Evolutionary conservation across 2,113 vertebrate species (phyloP).

Genomic region (Aptenodytes forsteri): DNA sequence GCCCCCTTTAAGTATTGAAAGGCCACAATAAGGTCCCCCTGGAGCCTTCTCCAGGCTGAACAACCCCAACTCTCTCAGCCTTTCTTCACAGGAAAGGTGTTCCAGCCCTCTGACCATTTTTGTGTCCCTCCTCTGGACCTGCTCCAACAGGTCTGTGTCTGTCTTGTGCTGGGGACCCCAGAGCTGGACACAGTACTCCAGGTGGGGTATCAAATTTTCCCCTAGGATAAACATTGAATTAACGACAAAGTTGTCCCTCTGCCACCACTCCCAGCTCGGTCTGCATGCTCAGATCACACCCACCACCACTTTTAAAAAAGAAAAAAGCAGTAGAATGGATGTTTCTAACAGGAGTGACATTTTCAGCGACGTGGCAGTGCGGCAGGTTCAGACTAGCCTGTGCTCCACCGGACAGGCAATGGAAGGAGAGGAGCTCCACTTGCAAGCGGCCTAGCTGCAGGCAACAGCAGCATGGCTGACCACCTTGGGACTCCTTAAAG

Average conservation of each 20-base stretch:
- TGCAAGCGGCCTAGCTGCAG: not conserved
- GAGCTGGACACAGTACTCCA: not conserved
- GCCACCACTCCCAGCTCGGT: not conserved
- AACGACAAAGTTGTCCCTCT: not conserved
- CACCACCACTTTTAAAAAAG: not conserved
- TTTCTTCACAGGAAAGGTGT: not conserved
- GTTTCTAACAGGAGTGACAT: not conserved
- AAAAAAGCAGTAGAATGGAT: not conserved
- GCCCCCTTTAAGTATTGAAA: not conserved
- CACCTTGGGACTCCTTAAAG: not conserved
- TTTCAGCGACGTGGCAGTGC: rapidly evolving
- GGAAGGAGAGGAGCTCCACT: not conserved
- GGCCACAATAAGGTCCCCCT: rapidly evolving
- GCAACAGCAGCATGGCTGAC: not conserved
- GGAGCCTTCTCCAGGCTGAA: not conserved
- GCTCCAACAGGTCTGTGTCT: rapidly evolving
- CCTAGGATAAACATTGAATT: not conserved
- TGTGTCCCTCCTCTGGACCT: not conserved
- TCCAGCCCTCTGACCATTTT: not conserved
- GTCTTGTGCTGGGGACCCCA: not conserved
- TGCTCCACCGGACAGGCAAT: rapidly evolving
- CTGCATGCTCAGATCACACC: not conserved
- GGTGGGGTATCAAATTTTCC: not conserved
- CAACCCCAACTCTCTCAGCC: not conserved
- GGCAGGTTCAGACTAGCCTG: rapidly evolving